Conservation (phyloP, 2,888 invertebrate genomes). For the Ellobium chinense region DNA sequence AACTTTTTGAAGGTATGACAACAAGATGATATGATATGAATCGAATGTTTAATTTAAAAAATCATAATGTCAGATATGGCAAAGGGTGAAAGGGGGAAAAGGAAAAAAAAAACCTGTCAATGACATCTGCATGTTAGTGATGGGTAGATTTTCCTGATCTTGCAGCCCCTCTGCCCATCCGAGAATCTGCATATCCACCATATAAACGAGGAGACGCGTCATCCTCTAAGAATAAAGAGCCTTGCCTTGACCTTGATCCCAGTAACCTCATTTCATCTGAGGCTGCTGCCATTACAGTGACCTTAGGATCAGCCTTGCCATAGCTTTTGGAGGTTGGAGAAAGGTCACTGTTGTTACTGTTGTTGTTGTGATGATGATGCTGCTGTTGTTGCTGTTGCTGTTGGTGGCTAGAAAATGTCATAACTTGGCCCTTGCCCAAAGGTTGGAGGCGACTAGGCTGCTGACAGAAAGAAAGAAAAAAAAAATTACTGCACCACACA, state of each 20-base stretch:
- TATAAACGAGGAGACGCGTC: neutral
- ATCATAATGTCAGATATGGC: neutral
- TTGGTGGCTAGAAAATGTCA: slow-evolving; percentile 17
- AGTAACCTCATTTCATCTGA: slow-evolving; percentile 19
- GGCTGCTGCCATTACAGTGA: slow-evolving; percentile 11
- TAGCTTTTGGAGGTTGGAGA: slow-evolving; percentile 18
- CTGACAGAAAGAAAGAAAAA: neutral
- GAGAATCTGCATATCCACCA: neutral
- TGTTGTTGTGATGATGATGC: no score
- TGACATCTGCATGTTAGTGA: no score
- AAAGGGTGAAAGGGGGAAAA: neutral
- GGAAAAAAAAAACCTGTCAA: neutral
- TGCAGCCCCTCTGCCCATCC: neutral
- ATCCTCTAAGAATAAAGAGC: slow-evolving; percentile 10
- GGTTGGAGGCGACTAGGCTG: slow-evolving; percentile 11
- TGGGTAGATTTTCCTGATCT: slow-evolving; percentile 10
- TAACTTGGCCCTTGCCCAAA: slow-evolving; percentile 24
- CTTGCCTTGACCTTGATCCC: slow-evolving; percentile 25
- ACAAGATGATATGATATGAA: neutral
- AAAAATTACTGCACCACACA: no score
- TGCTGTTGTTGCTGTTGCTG: slow-evolving; percentile 18
- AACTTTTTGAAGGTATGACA: no score
- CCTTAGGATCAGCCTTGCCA: slow-evolving; percentile 18
- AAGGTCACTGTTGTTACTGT: slow-evolving; percentile 10
- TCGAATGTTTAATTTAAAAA: neutral